These are phyloP conservation scores for Kryptolebias ocellatus DNA, from an alignment of 2,797 vertebrate genomes.

Conservation along the genomic window DNA sequence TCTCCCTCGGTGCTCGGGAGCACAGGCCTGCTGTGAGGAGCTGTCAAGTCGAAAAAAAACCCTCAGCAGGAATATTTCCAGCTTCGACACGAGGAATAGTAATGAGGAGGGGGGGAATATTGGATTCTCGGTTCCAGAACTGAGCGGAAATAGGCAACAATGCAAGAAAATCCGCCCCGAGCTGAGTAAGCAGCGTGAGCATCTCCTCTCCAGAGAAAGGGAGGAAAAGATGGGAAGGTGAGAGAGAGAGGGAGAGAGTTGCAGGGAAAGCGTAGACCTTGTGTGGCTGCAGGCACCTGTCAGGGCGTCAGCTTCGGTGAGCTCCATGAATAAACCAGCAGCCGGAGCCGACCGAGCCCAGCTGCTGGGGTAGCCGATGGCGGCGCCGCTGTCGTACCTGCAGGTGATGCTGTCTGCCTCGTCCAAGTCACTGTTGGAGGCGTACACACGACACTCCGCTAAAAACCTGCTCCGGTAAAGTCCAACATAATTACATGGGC, in stretches of 20 bases:
- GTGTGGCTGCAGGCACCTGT: conserved; percentile 49
- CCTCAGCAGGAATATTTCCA: conserved; percentile 25
- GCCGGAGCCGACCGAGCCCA: conserved; percentile 39
- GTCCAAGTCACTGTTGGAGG: too few species aligned
- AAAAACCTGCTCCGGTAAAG: too few species aligned
- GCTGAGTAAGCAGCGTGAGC: conserved; percentile 13
- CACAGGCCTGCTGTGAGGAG: conserved; percentile 2
- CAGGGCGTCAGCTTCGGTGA: conserved; percentile 42
- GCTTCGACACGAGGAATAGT: conserved; percentile 19
- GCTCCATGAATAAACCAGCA: conserved; percentile 69
- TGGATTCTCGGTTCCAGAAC: neutral
- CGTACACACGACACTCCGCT: too few species aligned
- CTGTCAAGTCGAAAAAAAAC: conserved; percentile 11
- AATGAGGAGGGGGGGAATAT: conserved; percentile 2
- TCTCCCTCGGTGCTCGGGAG: conserved; percentile 14
- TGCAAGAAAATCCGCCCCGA: neutral
- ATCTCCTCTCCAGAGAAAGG: neutral
- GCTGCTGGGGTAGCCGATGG: conserved; percentile 19
- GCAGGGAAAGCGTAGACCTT: neutral
- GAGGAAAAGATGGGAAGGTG: neutral
- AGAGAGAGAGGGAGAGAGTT: neutral
- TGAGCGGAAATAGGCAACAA: conserved; percentile 7
- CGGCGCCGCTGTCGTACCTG: conserved; percentile 24
- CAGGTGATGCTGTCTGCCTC: neutral
- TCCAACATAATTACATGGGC: too few species aligned